phyloP scores from a whole-genome alignment of 2,113 vertebrate species.

The Vidua chalybeata region DNA sequence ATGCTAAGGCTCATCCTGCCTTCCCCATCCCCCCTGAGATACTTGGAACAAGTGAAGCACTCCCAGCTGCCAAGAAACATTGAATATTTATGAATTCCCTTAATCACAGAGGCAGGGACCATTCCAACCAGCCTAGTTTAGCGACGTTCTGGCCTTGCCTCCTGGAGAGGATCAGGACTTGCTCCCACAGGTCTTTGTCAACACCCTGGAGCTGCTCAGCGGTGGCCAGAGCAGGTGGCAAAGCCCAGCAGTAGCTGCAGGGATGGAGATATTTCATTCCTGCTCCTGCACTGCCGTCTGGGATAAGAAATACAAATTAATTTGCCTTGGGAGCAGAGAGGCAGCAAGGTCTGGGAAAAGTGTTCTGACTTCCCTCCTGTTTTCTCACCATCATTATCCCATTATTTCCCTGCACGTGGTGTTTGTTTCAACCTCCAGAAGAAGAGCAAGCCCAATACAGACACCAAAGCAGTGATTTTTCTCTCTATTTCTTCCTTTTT shows the following conservation, averaged over 20 bases:
- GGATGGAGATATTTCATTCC: neutral
- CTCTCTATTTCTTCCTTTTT: neutral
- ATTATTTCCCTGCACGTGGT: neutral
- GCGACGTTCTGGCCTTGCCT: neutral
- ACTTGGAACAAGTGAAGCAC: constrained; percentile 42
- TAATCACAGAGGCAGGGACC: constrained; percentile 57
- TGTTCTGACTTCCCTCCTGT: neutral
- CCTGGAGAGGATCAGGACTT: neutral
- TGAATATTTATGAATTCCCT: constrained; percentile 65
- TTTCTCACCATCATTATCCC: neutral
- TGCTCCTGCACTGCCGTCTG: neutral
- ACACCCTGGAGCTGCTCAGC: neutral
- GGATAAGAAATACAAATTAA: neutral
- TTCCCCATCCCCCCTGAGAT: constrained; percentile 47
- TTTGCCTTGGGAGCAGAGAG: neutral
- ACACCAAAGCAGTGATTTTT: neutral
- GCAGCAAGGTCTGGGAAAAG: neutral
- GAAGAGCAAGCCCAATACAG: neutral
- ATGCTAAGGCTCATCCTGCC: constrained; percentile 47
- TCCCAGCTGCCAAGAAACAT: constrained; percentile 61
- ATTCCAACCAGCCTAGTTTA: neutral
- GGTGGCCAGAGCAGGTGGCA: neutral
- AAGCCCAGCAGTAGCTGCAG: neutral
- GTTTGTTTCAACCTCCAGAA: neutral
- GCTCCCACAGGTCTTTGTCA: neutral